Evolutionary conservation across 2,888 invertebrate species (phyloP).

Genomic region (Leptopilina myrica): DNA sequence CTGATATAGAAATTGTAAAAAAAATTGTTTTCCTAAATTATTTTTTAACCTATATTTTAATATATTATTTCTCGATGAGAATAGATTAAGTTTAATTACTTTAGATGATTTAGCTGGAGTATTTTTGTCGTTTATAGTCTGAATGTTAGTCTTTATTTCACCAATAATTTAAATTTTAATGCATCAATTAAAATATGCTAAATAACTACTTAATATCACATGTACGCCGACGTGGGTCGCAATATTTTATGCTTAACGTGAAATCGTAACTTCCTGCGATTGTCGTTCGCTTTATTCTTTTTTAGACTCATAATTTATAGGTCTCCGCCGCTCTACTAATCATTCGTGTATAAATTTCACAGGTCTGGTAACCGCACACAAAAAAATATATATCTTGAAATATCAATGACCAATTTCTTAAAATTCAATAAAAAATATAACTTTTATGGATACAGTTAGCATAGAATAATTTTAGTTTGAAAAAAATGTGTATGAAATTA

Average conservation of each 20-base stretch:
- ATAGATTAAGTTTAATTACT: neutral
- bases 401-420: too few species aligned
- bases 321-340: slow-evolving; percentile 41
- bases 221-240: slow-evolving; percentile 58
- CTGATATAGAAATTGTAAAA: too few species aligned
- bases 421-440: too few species aligned
- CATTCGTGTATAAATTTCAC: slow-evolving; percentile 45
- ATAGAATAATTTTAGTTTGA: too few species aligned
- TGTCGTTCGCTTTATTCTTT: slow-evolving; percentile 57
- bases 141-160: neutral
- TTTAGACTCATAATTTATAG: slow-evolving; percentile 47
- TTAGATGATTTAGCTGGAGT: neutral
- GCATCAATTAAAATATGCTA: slow-evolving; percentile 73
- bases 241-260: slow-evolving; percentile 72
- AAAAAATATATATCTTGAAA: neutral
- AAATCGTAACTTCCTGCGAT: slow-evolving; percentile 70
- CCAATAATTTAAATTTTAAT: slow-evolving; percentile 66
- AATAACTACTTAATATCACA: slow-evolving; percentile 68
- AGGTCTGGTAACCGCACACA: neutral
- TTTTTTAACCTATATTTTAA: too few species aligned
- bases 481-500: too few species aligned
- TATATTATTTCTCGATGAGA: neutral
- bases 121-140: neutral
- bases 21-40: too few species aligned
- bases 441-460: too few species aligned